Conservation (phyloP, 2,113 vertebrate genomes). For the Pollimyrus isidori region DNA sequence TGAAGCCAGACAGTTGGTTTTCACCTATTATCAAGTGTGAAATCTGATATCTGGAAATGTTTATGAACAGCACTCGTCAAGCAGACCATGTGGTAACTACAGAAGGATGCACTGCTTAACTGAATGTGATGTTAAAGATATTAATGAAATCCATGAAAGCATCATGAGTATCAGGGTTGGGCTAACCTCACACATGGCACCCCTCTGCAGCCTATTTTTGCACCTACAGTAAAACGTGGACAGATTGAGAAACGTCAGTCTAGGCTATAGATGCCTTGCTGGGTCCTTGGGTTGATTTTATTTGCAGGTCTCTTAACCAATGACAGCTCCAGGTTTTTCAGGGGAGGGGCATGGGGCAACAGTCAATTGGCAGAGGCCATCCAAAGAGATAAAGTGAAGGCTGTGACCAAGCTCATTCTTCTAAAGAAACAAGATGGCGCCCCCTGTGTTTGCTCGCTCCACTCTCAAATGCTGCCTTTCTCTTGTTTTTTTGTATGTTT, state of each 20-base stretch:
- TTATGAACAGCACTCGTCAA: neutral
- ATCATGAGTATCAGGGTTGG: too few relatives aligned
- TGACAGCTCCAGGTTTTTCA: neutral
- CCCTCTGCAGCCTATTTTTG: neutral
- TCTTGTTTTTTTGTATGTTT: too few relatives aligned
- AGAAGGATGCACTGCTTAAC: neutral
- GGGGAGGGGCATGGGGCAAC: too few relatives aligned
- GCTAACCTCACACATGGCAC: neutral
- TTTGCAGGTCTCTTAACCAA: neutral
- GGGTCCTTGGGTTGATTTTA: neutral
- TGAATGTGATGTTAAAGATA: neutral
- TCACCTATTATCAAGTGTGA: neutral
- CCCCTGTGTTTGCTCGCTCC: too few relatives aligned
- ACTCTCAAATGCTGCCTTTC: too few relatives aligned
- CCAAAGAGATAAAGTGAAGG: too few relatives aligned
- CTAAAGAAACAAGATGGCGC: too few relatives aligned
- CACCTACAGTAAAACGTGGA: too few relatives aligned
- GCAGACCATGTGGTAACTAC: neutral
- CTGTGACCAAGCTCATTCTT: too few relatives aligned
- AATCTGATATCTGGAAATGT: neutral
- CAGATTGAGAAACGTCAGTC: too few relatives aligned
- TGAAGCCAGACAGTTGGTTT: neutral
- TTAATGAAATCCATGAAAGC: neutral
- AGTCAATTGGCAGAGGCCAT: too few relatives aligned
- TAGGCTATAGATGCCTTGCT: neutral